Conservation (phyloP, 2,888 invertebrate genomes). For the Terebella lapidaria region DNA sequence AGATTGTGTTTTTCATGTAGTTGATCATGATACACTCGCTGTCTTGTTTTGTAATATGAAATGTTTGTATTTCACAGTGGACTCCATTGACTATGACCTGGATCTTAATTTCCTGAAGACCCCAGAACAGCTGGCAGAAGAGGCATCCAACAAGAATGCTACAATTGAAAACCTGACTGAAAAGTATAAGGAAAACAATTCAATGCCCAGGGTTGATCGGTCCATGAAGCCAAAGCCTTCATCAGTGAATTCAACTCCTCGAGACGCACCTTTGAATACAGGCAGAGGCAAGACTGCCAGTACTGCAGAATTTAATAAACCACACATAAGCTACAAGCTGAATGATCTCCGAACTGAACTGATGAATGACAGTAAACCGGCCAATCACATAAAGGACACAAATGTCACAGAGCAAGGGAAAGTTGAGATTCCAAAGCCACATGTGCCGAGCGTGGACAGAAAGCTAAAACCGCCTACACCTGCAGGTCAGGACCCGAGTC, state of each 20-base stretch:
- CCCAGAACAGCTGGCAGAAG: not conserved
- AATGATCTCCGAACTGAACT: not conserved
- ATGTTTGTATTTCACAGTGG: constrained; percentile 19
- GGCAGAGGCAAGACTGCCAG: not conserved
- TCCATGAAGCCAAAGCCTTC: constrained; percentile 7
- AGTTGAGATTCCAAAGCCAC: not conserved
- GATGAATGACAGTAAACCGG: not conserved
- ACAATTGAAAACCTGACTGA: not conserved
- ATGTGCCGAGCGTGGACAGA: constrained; percentile 7
- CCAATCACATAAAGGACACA: not conserved
- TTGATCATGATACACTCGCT: no score
- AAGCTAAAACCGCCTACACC: constrained; percentile 4
- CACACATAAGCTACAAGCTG: no score
- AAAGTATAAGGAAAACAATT: not conserved
- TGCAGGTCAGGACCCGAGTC: not conserved
- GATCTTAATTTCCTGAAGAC: constrained; percentile 33
- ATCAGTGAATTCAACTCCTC: not conserved
- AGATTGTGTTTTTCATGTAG: no score
- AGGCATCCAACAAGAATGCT: not conserved
- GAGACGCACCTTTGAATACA: not conserved
- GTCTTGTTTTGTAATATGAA: no score
- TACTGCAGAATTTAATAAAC: no score
- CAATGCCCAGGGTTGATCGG: constrained; percentile 9
- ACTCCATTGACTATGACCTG: constrained; percentile 50
- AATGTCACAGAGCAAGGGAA: not conserved